Conservation (phyloP, 2,888 invertebrate species). For the Conus canariensis region DNA sequence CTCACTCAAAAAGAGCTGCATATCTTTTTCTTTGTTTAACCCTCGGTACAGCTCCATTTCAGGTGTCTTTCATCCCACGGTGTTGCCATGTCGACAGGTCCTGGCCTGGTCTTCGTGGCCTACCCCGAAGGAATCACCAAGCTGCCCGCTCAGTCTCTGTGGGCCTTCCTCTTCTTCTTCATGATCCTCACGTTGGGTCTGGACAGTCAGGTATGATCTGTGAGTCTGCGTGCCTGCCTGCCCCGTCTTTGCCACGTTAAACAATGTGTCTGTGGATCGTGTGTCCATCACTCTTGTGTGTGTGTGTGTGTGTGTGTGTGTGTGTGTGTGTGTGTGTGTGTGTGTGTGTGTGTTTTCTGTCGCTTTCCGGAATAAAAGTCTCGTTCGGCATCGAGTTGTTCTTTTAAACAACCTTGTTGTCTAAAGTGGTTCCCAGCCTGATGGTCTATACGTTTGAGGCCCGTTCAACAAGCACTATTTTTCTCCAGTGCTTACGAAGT, state of each 20-base stretch:
- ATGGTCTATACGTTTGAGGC: no score
- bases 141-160: constrained; percentile 73
- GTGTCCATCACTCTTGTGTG: background rate
- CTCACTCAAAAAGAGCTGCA: no score
- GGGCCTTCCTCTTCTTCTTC: constrained; percentile 76
- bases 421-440: no score
- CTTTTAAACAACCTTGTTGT: no score
- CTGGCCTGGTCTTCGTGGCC: constrained; percentile 75
- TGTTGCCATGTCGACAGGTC: constrained; percentile 59
- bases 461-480: no score
- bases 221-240: background rate
- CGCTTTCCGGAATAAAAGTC: background rate
- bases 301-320: background rate
- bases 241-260: no score
- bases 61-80: no score
- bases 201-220: constrained; percentile 66
- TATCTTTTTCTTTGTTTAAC: no score
- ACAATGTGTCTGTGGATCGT: background rate
- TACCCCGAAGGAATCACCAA: constrained; percentile 75
- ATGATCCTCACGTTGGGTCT: constrained; percentile 76
- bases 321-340: background rate
- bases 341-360: background rate
- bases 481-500: no score
- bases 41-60: no score
- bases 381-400: no score